phyloP scores from a whole-genome alignment of 2,888 invertebrate genomes.

The Ligdia adustata region DNA sequence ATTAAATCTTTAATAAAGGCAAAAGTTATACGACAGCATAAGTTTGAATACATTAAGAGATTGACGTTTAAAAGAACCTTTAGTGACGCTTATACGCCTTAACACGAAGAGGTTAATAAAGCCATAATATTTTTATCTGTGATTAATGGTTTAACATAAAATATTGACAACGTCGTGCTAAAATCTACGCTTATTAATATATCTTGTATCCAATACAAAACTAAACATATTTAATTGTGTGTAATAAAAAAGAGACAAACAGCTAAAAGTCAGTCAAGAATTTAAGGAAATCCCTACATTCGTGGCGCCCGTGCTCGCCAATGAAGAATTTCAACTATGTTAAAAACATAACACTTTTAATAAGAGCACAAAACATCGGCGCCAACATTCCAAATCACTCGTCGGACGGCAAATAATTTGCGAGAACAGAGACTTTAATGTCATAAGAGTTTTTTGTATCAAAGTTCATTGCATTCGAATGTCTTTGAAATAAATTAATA shows the following conservation, averaged over 20 bases:
- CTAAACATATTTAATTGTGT: no score
- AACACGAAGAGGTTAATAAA: not conserved
- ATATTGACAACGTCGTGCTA: no score
- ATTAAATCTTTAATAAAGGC: no score
- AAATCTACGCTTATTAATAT: not conserved
- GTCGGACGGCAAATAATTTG: conserved; percentile 14
- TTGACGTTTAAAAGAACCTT: conserved; percentile 3
- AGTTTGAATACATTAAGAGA: conserved; percentile 1
- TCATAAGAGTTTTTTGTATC: conserved; percentile 30
- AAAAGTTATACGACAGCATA: not conserved
- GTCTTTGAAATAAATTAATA: conserved; percentile 10
- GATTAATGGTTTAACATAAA: no score
- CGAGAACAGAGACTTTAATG: conserved; percentile 19
- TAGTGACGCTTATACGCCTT: not conserved
- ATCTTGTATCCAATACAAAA: not conserved
- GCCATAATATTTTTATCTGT: not conserved
- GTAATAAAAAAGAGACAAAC: conserved; percentile 10
- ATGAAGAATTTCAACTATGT: conserved; percentile 20
- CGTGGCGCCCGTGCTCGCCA: conserved; percentile 14
- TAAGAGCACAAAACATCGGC: conserved; percentile 21
- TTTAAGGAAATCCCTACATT: conserved; percentile 20
- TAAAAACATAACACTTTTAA: conserved; percentile 12
- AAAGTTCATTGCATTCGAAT: conserved; percentile 35
- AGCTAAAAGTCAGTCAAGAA: conserved; percentile 12
- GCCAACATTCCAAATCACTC: conserved; percentile 33